Evolutionary conservation across 2,888 invertebrate genomes (phyloP), one percentile per base, ranked within the genome.

Genomic region (Dastarcus helophoroides): DNA sequence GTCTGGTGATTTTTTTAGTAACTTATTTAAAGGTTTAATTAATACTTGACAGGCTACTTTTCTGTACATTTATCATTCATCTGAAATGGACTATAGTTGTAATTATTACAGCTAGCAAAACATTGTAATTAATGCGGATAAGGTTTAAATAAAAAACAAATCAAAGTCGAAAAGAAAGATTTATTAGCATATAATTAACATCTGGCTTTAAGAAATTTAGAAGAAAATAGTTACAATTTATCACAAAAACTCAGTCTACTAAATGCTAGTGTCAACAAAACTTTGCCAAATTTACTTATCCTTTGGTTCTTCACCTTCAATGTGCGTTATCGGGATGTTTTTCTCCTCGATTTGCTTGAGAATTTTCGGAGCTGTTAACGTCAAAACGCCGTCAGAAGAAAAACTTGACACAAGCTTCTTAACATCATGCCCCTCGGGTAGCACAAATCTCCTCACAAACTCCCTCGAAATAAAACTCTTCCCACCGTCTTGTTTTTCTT

Each of bases 371-470:
- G 78, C 80, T 19, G 74, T 69, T 16, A 84, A 63, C 29, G 72
- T 74, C 39, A 83, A 58, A 33, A 84, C 68, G 2, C 85, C 86
- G 47, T 84, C 83, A 5, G 78, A 72, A 14, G 84, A 83, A 9
- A 88, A 62, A 29, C 72, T 77, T 2, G 84, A 83, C 36, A 73
- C 71, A 1, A 86, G 77, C 25, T 75, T 69, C 37, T 74, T 74
- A 4, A 80, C 68, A 35, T 86, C 79, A 33, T 79, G 80, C 0
- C 77, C 81, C 44, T 78, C 73, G 0, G 88, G 86, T 29, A 88
- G 54, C 26, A 74, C 54, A 53, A 85, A 88, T 36, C 79, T 70
- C 26, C 86, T 68, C 36, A 79, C 71, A 46, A 86, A 81, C 40
- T 85, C 80, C 32, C 82, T 71, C 22, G 77, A 74, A 13, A 83